phyloP scores from a whole-genome alignment of 92 coral and sea anemone species.

The Bergia puertoricense region DNA sequence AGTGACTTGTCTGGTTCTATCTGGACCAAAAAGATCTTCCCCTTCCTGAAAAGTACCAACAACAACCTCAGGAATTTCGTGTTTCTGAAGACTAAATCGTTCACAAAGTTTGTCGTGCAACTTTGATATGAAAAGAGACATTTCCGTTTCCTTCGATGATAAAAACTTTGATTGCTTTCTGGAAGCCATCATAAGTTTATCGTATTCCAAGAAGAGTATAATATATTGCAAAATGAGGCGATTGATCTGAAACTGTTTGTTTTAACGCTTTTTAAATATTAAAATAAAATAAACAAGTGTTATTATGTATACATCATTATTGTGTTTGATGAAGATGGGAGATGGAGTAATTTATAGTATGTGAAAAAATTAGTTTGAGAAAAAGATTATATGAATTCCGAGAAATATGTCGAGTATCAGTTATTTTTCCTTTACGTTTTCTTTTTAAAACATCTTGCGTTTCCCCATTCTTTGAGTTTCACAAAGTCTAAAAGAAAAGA shows the following conservation, averaged over 20 bases:
- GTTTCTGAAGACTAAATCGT: not conserved
- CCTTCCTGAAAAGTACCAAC: constrained; percentile 6
- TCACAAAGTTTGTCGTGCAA: not conserved
- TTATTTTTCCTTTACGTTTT: no score
- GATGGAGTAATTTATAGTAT: not conserved
- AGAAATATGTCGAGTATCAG: no score
- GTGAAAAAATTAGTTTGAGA: not conserved
- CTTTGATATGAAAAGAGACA: not conserved
- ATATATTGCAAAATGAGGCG: no score
- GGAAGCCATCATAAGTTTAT: constrained; percentile 22
- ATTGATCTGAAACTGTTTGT: not conserved
- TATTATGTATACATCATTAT: not conserved
- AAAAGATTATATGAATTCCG: no score
- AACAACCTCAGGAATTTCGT: constrained; percentile 16
- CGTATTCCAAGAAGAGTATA: not conserved
- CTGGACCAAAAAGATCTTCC: not conserved
- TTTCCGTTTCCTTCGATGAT: not conserved
- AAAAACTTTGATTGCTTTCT: not conserved
- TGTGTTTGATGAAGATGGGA: not conserved
- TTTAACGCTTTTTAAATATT: not conserved
- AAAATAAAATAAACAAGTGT: not conserved
- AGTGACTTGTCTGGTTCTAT: not conserved
- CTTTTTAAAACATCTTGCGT: no score
- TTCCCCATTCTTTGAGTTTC: no score
- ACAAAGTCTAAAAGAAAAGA: no score